A percentile compares a stretch with the other conserved stretches of the same genome.
These are phyloP conservation scores for Pheucticus melanocephalus DNA, from an alignment of 2,113 vertebrate genomes.

Conservation along the genomic window DNA sequence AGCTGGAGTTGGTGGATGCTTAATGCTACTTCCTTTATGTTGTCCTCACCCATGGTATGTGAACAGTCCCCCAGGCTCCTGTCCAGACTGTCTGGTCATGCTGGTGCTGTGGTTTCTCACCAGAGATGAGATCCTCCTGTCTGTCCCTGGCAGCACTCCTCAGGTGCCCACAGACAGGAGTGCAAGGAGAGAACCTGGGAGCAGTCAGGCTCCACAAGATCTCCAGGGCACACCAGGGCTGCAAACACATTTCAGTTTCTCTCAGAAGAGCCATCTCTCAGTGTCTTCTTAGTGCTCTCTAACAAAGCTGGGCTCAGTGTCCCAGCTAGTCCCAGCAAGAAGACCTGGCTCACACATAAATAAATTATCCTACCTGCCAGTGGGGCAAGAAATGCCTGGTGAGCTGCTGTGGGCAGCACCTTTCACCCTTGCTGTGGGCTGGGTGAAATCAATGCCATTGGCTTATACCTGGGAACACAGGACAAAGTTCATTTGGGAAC, in stretches of 20 bases:
- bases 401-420: neutral
- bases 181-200: neutral
- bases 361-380: neutral
- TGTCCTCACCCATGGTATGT: neutral
- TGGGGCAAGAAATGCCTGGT: neutral
- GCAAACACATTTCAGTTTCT: neutral
- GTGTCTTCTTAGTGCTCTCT: neutral
- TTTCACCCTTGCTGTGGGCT: neutral
- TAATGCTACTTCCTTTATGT: neutral
- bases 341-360: neutral
- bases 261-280: neutral
- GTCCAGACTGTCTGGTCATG: neutral
- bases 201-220: neutral
- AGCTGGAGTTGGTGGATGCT: neutral
- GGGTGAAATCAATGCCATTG: neutral
- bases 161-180: neutral
- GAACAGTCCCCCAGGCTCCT: neutral
- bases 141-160: neutral
- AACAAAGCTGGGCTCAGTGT: neutral
- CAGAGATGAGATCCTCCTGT: neutral
- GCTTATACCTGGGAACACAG: neutral
- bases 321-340: neutral
- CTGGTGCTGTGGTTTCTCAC: fast-evolving
- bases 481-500: neutral
- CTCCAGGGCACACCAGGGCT: neutral